Evolutionary conservation across 2,888 invertebrate species (phyloP), one percentile per base, ranked within the genome.

Genomic region (Lepidochrysops patricia): DNA sequence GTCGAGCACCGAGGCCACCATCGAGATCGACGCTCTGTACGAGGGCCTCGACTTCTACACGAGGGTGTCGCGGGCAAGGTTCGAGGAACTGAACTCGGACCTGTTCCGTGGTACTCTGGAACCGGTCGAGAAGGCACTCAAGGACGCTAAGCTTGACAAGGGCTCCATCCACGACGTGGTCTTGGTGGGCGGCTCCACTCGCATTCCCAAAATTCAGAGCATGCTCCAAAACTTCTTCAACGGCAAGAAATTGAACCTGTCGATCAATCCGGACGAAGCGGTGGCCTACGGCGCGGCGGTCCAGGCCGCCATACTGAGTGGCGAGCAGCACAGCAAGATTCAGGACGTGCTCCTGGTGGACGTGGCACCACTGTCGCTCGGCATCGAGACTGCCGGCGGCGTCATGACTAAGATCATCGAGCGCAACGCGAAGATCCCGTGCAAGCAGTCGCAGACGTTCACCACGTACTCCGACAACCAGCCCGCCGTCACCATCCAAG

Each of bases 381-480:
- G 94, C 56, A 94, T 94, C 62, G 96, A 96, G 80, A 94, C 94
- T 0, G 94, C 94, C 9, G 94, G 94, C 6, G 94, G 95, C 6
- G 94, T 95, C 1, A 95, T 95, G 95, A 91, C 92, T 0, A 94
- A 93, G 70, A 91, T 95, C 57, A 90, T 95, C 60, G 93, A 95
- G 68, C 86, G 95, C 66, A 94, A 94, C 73, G 83, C 91, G 4
- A 89, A 92, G 70, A 94, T 94, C 64, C 94, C 94, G 0, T 92
- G 93, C 83, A 94, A 92, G 71, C 93, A 94, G 73, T 86, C 91
- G 0, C 91, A 94, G 74, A 93, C 91, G 0, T 96, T 96, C 82
- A 93, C 95, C 13, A 96, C 96, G 0, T 95, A 94, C 74, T 80
- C 94, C 0, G 96, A 96, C 83, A 96, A 95, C 78, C 96, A 96